A percentile compares a stretch with the other conserved stretches of the same genome.
These are phyloP conservation scores for Anguilla obscura DNA, from an alignment of 2,797 vertebrate genomes.

Conservation along the genomic window DNA sequence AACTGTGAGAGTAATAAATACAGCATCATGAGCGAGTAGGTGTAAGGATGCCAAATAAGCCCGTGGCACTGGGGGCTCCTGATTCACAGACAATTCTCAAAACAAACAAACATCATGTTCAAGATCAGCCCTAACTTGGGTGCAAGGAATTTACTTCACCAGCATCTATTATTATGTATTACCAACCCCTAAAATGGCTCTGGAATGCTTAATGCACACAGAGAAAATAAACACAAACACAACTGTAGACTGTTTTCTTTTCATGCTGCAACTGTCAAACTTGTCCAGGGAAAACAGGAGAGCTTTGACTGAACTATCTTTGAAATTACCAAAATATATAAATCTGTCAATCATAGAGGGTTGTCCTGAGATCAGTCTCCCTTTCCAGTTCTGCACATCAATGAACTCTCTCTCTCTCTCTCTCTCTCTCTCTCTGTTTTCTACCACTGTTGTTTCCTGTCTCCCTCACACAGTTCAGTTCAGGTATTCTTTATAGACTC, in stretches of 20 bases:
- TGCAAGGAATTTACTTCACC: neutral
- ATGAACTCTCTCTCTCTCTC: neutral
- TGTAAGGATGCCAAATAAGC: neutral
- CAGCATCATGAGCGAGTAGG: neutral
- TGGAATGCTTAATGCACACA: neutral
- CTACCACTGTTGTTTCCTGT: conserved; percentile 32
- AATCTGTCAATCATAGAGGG: neutral
- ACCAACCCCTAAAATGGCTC: neutral
- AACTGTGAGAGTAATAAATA: neutral
- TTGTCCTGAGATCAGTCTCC: neutral
- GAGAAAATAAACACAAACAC: neutral
- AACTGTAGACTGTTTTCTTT: neutral
- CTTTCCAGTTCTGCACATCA: neutral
- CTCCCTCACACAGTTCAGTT: conserved; percentile 17
- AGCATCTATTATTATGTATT: neutral
- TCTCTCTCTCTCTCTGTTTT: conserved; percentile 31
- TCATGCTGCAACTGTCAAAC: neutral
- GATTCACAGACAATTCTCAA: neutral
- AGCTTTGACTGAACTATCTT: neutral
- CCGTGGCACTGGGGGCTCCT: neutral
- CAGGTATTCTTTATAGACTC: neutral
- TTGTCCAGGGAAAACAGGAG: neutral
- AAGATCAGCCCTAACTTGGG: neutral
- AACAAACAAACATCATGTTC: neutral
- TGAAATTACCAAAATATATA: neutral